Evolutionary conservation across 2,113 vertebrate genomes (phyloP).

Genomic region (Amia ocellicauda): DNA sequence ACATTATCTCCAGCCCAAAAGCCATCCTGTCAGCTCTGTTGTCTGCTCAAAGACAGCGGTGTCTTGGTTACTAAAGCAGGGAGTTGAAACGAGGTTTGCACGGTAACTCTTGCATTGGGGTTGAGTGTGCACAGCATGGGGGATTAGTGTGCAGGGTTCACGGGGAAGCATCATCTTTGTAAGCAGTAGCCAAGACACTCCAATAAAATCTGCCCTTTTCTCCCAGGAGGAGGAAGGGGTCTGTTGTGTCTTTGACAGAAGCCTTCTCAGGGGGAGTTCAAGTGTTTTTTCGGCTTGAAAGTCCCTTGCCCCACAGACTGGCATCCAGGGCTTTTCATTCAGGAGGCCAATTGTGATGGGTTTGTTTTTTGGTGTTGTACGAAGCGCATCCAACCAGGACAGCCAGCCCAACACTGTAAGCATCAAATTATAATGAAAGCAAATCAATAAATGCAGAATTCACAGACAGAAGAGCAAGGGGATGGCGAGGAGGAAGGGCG

Average conservation of each 20-base stretch:
- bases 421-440: too few relatives aligned
- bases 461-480: too few relatives aligned
- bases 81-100: constrained; percentile 9
- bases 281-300: neutral
- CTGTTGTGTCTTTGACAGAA: neutral
- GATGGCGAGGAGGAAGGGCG: too few relatives aligned
- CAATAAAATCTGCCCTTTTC: constrained; percentile 27
- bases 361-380: too few relatives aligned
- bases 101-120: neutral
- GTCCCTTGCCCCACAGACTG: neutral
- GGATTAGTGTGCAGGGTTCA: constrained; percentile 15
- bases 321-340: neutral
- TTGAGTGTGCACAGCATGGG: constrained; percentile 11
- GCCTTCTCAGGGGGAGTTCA: neutral
- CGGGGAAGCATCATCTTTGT: constrained; percentile 41
- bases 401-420: too few relatives aligned
- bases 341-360: too few relatives aligned
- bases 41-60: neutral
- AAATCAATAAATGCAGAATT: too few relatives aligned
- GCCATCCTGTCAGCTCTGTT: neutral
- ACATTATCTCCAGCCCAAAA: neutral
- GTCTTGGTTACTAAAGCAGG: neutral
- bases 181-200: constrained; percentile 31
- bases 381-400: too few relatives aligned
- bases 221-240: constrained; percentile 40